Evolutionary conservation across 1,140 invertebrate species (phyloP).

Genomic region (Microplitis mediator): DNA sequence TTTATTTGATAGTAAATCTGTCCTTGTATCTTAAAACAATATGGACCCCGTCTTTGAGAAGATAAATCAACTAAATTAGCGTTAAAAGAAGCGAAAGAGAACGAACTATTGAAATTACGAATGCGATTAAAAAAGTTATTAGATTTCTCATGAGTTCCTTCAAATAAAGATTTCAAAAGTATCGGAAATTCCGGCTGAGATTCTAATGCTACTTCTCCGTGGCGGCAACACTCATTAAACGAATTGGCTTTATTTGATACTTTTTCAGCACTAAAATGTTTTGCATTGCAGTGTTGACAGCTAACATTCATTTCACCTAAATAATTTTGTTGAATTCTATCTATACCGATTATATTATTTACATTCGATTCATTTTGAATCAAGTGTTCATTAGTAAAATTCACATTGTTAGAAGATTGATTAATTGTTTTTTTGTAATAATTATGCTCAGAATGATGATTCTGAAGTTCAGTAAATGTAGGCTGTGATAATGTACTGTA

Average conservation of each 20-base stretch:
- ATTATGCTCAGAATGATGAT: too few relatives aligned
- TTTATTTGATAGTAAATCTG: background rate
- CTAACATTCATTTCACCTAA: constrained; percentile 1
- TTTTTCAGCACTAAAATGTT: constrained; percentile 22
- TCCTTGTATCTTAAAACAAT: too few relatives aligned
- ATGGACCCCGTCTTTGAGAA: background rate
- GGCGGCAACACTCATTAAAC: constrained; percentile 16
- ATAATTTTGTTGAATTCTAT: background rate
- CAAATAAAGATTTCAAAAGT: constrained; percentile 3
- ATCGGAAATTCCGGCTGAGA: background rate
- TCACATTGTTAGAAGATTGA: too few relatives aligned
- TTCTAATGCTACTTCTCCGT: constrained; percentile 2
- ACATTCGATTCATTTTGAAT: too few relatives aligned
- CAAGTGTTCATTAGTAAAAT: too few relatives aligned
- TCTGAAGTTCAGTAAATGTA: too few relatives aligned
- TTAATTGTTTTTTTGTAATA: too few relatives aligned
- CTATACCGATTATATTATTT: too few relatives aligned
- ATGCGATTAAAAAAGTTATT: constrained; percentile 11
- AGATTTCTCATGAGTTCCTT: constrained; percentile 9
- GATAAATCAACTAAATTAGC: constrained; percentile 17
- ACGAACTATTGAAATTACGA: constrained; percentile 12
- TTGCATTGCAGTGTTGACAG: constrained; percentile 1
- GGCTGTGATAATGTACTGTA: too few relatives aligned
- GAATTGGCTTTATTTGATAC: background rate
- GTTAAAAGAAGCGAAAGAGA: constrained; percentile 21